Evolutionary conservation across 2,888 invertebrate genomes (phyloP), one percentile per base, ranked within the genome.

Genomic region (Hemistola chrysoprasaria): DNA sequence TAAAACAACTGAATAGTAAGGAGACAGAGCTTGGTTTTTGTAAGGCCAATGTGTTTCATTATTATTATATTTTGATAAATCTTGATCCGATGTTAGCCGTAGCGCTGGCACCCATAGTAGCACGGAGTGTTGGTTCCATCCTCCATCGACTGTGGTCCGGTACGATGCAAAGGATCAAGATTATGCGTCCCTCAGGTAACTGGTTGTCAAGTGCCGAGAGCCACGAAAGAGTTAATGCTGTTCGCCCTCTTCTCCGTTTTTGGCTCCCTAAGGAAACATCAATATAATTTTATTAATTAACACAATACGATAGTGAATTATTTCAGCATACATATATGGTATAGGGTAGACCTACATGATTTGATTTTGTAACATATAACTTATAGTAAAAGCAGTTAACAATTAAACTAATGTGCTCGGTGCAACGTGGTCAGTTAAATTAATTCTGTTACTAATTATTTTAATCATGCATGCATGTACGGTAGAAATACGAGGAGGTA

Each of bases 201-300:
- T 86, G 91, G 90, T 90, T 92, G 91, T 92, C 92, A 91, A 91
- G 92, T 91, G 89, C 92, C 92, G 84, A 92, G 93, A 82, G 93
- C 91, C 89, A 94, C 91, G 90, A 92, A 93, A 85, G 93, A 93
- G 86, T 91, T 94, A 94, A 94, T 93, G 93, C 91, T 94, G 94
- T 93, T 94, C 93, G 92, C 92, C 92, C 94, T 94, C 94, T 93
- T 94, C 94, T 94, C 94, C 93, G 87, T 88, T 78, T 93, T 94
- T 93, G 93, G 93, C 92, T 93, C 93, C 93, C 94, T 93, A 90
- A 43, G 43, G 50, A 61, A 53, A 55, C 39, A 30, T 40, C 33
- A 28, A 40, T n/a, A 25, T 3, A 11, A 10, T 29, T n/a, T 2
- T 8, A 11, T 10, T 33, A 29, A 16, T 7, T n/a, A 24, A 30